Evolutionary conservation across 2,888 invertebrate species (phyloP).

Genomic region (Ennomos erosarius): DNA sequence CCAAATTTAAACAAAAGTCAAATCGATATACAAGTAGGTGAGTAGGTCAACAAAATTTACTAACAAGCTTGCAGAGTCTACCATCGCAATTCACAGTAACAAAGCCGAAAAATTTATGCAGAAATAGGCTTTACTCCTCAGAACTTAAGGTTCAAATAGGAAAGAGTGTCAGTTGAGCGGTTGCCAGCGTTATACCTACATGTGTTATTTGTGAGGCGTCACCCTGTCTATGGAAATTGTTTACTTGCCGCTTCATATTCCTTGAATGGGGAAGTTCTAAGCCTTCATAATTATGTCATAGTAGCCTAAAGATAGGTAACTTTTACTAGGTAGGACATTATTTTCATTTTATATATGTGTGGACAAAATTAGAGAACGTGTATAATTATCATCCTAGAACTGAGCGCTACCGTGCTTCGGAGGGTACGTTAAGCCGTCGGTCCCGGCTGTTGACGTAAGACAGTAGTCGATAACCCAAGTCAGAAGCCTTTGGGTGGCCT

Average conservation of each 20-base stretch:
- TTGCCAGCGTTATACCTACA: slow-evolving; percentile 30
- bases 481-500: too few species aligned
- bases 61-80: slow-evolving; percentile 17
- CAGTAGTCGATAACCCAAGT: too few species aligned
- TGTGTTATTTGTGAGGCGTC: slow-evolving; percentile 25
- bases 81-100: slow-evolving; percentile 3
- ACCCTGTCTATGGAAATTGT: slow-evolving; percentile 17
- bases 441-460: too few species aligned
- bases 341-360: too few species aligned
- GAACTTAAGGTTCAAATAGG: slow-evolving; percentile 11
- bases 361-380: too few species aligned
- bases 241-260: slow-evolving; percentile 3
- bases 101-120: neutral
- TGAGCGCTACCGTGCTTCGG: too few species aligned
- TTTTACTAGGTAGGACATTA: too few species aligned
- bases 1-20: slow-evolving; percentile 1
- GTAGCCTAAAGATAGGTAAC: too few species aligned
- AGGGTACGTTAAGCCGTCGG: too few species aligned
- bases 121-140: slow-evolving; percentile 10
- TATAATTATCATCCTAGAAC: too few species aligned
- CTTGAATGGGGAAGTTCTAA: neutral
- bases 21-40: slow-evolving; percentile 27
- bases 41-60: slow-evolving; percentile 25
- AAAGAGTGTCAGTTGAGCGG: slow-evolving; percentile 37
- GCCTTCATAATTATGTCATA: too few species aligned